phyloP scores from a whole-genome alignment of 2,888 invertebrate species.

The Acanthoscelides obtectus region DNA sequence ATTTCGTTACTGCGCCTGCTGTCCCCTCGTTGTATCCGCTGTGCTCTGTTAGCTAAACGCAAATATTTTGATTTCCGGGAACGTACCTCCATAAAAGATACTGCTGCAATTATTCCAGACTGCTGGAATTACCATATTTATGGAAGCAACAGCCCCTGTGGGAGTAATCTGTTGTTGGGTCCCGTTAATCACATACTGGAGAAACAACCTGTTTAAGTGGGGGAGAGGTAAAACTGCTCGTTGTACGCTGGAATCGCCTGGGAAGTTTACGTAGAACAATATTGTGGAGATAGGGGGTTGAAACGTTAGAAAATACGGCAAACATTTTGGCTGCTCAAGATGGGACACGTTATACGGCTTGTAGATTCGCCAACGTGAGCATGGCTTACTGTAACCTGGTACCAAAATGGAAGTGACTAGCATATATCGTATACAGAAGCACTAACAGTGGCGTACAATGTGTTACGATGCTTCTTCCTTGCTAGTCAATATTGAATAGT shows the following conservation, averaged over 20 bases:
- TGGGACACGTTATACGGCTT: no score
- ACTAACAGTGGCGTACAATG: no score
- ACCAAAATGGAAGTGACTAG: no score
- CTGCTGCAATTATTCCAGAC: neutral
- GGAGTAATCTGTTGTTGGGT: neutral
- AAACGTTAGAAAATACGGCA: no score
- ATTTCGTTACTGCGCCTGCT: neutral
- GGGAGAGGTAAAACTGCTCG: neutral
- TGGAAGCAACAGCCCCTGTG: neutral
- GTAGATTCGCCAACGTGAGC: no score
- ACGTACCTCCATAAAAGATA: neutral
- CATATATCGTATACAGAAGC: no score
- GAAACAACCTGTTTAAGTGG: neutral
- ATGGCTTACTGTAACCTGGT: no score
- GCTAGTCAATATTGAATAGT: no score
- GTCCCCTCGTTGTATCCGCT: neutral
- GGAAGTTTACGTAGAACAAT: neutral
- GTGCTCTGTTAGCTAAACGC: neutral
- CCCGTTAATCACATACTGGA: neutral
- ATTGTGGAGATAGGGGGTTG: neutral
- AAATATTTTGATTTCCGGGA: neutral
- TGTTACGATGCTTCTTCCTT: no score
- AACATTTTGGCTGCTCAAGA: no score
- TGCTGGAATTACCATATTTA: neutral
- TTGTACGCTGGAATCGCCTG: neutral